These are phyloP conservation scores for Sorex araneus DNA, from an alignment of 2,113 vertebrate species.

Conservation along the genomic window DNA sequence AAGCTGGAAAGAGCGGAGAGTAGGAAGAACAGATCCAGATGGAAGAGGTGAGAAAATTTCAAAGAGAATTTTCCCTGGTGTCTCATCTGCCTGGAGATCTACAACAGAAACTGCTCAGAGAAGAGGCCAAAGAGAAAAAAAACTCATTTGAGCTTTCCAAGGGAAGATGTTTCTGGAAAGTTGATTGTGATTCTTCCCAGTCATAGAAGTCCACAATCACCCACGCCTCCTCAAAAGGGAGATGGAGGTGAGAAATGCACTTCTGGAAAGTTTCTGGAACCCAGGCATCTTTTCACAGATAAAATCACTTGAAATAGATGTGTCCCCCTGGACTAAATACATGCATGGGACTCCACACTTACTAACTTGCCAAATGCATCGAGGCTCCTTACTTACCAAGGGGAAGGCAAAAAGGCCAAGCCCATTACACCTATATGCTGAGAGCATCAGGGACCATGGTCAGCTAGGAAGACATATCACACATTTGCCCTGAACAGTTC, in stretches of 20 bases:
- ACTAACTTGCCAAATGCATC: no score
- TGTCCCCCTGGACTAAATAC: background rate
- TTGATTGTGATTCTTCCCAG: constrained; percentile 33
- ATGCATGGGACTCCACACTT: no score
- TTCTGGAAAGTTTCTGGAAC: constrained; percentile 14
- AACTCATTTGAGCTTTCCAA: constrained; percentile 44
- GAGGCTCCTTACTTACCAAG: background rate
- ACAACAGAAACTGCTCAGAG: constrained; percentile 57
- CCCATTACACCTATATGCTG: background rate
- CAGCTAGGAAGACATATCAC: background rate
- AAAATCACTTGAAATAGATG: constrained; percentile 40
- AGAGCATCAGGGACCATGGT: background rate
- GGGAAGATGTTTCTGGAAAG: constrained; percentile 58
- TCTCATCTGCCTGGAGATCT: constrained; percentile 59
- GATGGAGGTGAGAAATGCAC: background rate
- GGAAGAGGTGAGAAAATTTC: constrained; percentile 52
- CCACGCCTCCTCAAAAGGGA: background rate
- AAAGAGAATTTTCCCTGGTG: constrained; percentile 60
- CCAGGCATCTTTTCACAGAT: background rate
- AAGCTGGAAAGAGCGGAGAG: background rate
- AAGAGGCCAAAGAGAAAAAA: constrained; percentile 47
- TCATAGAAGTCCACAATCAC: background rate
- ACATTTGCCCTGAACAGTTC: background rate
- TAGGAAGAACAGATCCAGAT: constrained; percentile 30
- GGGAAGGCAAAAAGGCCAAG: constrained; percentile 22